Evolutionary conservation across 2,113 vertebrate genomes (phyloP).

Genomic region (Tetraodon nigroviridis): DNA sequence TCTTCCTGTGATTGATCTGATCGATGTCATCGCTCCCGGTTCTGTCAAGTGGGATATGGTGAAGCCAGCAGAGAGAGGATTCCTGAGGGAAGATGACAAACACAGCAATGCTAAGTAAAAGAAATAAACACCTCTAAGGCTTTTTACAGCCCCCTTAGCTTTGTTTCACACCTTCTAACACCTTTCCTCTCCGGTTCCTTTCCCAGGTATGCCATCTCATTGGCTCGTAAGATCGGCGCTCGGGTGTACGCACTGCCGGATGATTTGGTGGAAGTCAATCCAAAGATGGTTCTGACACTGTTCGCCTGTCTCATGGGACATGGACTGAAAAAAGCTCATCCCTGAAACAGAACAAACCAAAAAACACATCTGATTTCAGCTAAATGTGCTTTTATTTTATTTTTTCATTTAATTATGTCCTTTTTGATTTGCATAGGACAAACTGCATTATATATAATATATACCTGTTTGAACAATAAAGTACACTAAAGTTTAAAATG

Average conservation of each 20-base stretch:
- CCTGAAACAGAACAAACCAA: conserved; percentile 29
- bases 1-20: conserved; percentile 92
- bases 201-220: conserved; percentile 89
- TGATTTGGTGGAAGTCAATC: conserved; percentile 90
- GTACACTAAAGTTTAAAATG: conserved; percentile 7
- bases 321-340: conserved; percentile 78
- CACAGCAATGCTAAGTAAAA: conserved; percentile 66
- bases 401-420: not conserved
- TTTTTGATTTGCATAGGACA: not conserved
- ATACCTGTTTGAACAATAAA: conserved; percentile 4
- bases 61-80: conserved; percentile 72
- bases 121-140: not conserved
- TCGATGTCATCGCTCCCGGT: conserved; percentile 87
- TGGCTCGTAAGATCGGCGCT: conserved; percentile 93
- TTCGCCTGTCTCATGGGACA: conserved; percentile 95
- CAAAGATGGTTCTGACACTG: conserved; percentile 98
- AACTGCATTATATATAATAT: not conserved
- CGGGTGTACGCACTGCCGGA: conserved; percentile 91
- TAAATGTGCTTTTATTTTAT: not conserved
- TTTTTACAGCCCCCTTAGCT: not conserved
- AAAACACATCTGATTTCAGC: conserved; percentile 8
- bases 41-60: conserved; percentile 87
- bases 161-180: not conserved
- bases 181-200: not conserved
- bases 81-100: conserved; percentile 85